A percentile compares a stretch with the other conserved stretches of the same genome.
These are phyloP conservation scores for Gallinago media DNA, from an alignment of 2,113 vertebrate species.

Conservation along the genomic window DNA sequence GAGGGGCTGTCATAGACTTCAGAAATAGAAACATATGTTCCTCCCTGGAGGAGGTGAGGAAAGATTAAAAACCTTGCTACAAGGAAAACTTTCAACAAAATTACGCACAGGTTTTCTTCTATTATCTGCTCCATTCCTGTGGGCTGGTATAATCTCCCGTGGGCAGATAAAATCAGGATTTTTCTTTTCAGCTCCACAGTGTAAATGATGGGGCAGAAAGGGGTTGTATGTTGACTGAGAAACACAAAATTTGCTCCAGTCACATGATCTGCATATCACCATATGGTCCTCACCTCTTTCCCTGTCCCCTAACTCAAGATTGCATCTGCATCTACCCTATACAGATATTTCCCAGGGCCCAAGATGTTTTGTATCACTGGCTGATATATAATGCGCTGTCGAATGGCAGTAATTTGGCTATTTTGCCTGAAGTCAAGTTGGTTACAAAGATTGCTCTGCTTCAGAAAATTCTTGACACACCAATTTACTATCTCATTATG, in stretches of 20 bases:
- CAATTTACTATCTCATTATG: conserved; percentile 53
- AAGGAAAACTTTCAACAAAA: not conserved
- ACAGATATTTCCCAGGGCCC: not conserved
- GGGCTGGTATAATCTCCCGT: not conserved
- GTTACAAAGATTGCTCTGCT: conserved; percentile 27
- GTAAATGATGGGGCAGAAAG: conserved; percentile 18
- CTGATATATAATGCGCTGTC: not conserved
- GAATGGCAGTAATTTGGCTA: conserved; percentile 1
- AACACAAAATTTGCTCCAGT: not conserved
- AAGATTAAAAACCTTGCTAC: conserved; percentile 3
- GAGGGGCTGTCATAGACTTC: not conserved
- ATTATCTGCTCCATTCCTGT: not conserved
- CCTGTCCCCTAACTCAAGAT: not conserved
- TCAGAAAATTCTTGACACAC: conserved; percentile 31
- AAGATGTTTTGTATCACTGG: not conserved
- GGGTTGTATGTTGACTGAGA: not conserved
- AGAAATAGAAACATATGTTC: conserved; percentile 16
- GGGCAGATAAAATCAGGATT: not conserved
- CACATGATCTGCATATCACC: not conserved
- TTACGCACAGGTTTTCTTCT: not conserved
- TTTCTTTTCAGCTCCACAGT: not conserved
- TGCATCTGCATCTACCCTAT: not conserved
- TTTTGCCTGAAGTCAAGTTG: conserved; percentile 27
- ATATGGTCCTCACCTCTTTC: accelerated
- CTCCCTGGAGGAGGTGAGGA: not conserved